phyloP scores from a whole-genome alignment of 2,113 vertebrate species.

The Pluvianellus socialis region DNA sequence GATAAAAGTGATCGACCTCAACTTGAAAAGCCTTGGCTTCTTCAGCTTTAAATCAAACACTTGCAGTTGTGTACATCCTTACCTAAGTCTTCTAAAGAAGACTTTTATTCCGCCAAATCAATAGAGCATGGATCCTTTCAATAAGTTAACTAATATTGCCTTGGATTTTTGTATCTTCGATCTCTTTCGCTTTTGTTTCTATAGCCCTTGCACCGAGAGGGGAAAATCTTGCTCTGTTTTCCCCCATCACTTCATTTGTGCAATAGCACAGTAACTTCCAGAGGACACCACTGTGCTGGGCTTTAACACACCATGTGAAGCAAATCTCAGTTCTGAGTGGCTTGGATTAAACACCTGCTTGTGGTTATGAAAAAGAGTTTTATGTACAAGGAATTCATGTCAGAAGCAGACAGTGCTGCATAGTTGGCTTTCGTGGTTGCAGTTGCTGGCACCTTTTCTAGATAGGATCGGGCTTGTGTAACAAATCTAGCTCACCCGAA shows the following conservation, averaged over 20 bases:
- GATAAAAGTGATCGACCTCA: background rate
- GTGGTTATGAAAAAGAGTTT: background rate
- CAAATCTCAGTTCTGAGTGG: background rate
- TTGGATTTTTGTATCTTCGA: background rate
- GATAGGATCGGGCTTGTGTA: background rate
- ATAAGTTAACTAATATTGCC: background rate
- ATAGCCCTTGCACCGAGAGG: background rate
- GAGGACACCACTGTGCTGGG: background rate
- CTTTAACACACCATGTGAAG: background rate
- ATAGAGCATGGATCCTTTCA: background rate
- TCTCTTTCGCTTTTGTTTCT: background rate
- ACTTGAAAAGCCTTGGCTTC: background rate
- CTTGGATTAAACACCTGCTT: background rate
- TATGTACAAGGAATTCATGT: background rate
- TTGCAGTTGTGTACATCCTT: background rate
- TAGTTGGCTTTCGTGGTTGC: background rate
- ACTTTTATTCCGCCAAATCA: background rate
- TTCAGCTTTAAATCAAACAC: background rate
- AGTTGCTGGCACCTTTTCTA: background rate
- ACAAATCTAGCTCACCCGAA: background rate
- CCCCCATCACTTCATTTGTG: background rate
- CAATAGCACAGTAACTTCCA: background rate
- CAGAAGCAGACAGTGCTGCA: background rate
- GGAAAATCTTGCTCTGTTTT: background rate
- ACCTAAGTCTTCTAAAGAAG: background rate